Evolutionary conservation across 1,140 invertebrate genomes (phyloP).

Genomic region (Calliopsis andreniformis): DNA sequence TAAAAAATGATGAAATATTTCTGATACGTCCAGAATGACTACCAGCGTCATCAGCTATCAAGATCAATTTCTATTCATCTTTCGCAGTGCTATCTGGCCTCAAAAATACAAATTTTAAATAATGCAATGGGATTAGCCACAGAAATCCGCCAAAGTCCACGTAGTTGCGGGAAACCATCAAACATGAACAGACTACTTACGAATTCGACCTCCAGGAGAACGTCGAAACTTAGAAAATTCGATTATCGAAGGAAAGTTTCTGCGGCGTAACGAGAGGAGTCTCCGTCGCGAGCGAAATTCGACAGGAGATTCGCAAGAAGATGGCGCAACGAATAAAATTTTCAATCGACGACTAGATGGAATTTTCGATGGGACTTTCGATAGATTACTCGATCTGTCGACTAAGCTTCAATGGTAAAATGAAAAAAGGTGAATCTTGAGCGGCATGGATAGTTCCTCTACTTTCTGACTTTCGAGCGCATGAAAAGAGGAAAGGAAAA

Average conservation of each 20-base stretch:
- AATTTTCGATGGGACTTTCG: slow-evolving; percentile 18
- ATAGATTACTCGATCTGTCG: too few relatives aligned
- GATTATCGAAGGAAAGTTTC: slow-evolving; percentile 10
- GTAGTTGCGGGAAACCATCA: too few relatives aligned
- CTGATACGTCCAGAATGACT: too few relatives aligned
- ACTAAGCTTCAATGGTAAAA: too few relatives aligned
- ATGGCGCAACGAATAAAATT: slow-evolving; percentile 9
- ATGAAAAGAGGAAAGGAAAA: too few relatives aligned
- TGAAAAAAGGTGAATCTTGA: too few relatives aligned
- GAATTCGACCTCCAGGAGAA: too few relatives aligned
- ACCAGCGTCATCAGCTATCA: too few relatives aligned
- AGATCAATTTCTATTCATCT: background rate
- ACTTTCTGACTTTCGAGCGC: too few relatives aligned
- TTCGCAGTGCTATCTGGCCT: background rate
- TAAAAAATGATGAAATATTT: too few relatives aligned
- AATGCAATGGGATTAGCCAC: background rate
- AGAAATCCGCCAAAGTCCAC: too few relatives aligned
- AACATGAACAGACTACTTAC: background rate
- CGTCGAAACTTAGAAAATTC: slow-evolving; percentile 16
- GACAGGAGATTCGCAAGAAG: background rate
- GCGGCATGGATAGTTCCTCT: too few relatives aligned
- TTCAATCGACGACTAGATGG: slow-evolving; percentile 11
- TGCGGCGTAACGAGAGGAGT: background rate
- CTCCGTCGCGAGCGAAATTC: slow-evolving; percentile 18
- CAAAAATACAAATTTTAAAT: background rate